Conservation (phyloP, 2,797 vertebrate species). For the Enteromius treurensis region DNA sequence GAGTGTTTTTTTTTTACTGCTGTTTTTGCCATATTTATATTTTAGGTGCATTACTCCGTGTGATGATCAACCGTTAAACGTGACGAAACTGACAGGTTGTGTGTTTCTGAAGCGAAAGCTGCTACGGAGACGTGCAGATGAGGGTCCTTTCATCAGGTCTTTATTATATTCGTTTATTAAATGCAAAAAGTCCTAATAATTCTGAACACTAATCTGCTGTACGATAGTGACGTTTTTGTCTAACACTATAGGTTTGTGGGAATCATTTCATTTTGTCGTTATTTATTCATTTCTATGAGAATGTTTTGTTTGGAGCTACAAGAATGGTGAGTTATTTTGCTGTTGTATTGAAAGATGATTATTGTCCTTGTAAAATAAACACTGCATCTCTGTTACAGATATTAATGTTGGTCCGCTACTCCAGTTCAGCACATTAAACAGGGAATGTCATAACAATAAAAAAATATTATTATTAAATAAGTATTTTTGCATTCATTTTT, state of each 20-base stretch:
- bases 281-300: slow-evolving; percentile 42
- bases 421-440: background rate
- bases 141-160: background rate
- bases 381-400: slow-evolving; percentile 26
- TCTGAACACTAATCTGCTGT: background rate
- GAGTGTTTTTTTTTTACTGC: slow-evolving; percentile 39
- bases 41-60: slow-evolving; percentile 23
- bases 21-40: slow-evolving; percentile 67
- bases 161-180: slow-evolving; percentile 8
- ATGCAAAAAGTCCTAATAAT: background rate
- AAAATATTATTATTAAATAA: background rate
- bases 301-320: slow-evolving; percentile 44
- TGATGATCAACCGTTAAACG: background rate
- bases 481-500: background rate
- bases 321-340: background rate
- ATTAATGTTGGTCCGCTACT: background rate
- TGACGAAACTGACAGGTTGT: background rate
- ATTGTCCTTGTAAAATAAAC: slow-evolving; percentile 33
- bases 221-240: background rate
- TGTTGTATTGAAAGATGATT: slow-evolving; percentile 35
- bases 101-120: background rate
- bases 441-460: background rate
- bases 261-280: slow-evolving; percentile 8
- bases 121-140: background rate
- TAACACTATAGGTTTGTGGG: slow-evolving; percentile 12